Conservation (phyloP, 2,113 vertebrate genomes). For the Callocephalon fimbriatum region DNA sequence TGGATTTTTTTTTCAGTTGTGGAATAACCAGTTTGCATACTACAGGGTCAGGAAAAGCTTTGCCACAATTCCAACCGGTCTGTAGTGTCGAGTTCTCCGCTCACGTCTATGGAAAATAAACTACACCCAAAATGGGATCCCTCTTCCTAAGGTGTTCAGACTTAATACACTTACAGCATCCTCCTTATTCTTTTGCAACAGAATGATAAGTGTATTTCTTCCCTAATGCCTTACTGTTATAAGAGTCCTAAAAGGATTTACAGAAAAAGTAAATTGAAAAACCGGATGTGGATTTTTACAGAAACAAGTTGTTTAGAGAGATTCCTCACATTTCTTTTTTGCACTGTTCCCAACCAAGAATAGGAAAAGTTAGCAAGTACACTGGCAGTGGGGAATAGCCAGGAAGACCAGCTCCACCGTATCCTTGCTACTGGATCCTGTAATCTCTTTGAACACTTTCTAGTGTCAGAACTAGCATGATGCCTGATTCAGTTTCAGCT, state of each 20-base stretch:
- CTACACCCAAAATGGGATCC: not conserved
- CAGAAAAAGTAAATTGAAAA: not conserved
- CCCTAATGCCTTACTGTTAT: not conserved
- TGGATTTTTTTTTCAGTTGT: not conserved
- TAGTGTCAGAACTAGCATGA: not conserved
- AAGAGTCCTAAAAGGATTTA: not conserved
- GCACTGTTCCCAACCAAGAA: not conserved
- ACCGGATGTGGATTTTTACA: not conserved
- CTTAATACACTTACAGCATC: not conserved
- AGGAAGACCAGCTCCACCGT: not conserved
- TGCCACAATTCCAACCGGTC: not conserved
- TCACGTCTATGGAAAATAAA: not conserved
- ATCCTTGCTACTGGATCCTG: not conserved
- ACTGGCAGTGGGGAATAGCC: not conserved
- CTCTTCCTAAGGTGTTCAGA: not conserved
- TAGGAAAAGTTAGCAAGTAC: not conserved
- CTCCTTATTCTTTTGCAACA: not conserved
- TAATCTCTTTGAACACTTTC: not conserved
- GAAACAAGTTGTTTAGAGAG: not conserved
- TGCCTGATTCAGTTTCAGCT: not conserved
- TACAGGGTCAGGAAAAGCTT: not conserved
- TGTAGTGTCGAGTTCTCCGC: not conserved
- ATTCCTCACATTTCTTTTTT: not conserved
- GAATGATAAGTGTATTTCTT: not conserved
- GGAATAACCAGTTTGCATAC: not conserved